Conservation (phyloP, 2,797 vertebrate species). For the Sebastes oblongus region DNA sequence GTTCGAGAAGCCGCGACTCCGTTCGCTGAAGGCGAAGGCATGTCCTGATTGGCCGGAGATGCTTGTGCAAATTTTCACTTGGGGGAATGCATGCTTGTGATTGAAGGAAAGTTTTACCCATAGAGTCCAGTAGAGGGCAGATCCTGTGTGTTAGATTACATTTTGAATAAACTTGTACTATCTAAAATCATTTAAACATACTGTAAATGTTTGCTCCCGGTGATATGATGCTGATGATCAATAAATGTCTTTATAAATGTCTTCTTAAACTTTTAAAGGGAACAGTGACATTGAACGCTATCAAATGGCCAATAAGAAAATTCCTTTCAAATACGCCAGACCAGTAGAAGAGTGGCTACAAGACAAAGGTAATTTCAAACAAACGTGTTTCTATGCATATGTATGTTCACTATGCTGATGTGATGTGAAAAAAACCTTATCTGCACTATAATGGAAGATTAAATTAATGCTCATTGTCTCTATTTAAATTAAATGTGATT, state of each 20-base stretch:
- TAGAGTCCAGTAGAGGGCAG: not conserved
- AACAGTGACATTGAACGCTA: constrained; percentile 98
- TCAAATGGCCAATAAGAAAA: constrained; percentile 99
- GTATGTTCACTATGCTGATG: constrained; percentile 1
- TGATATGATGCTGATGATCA: constrained; percentile 71
- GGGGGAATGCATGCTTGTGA: not conserved
- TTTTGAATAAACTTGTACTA: not conserved
- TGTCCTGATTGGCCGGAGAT: not conserved
- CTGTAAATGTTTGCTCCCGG: constrained; percentile 42
- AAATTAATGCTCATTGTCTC: not conserved
- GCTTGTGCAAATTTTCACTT: not conserved
- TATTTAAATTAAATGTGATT: not conserved
- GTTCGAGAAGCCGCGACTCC: too few species aligned
- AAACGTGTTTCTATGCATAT: constrained; percentile 51
- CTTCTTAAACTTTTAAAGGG: constrained; percentile 97
- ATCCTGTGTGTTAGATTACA: not conserved
- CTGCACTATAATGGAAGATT: not conserved
- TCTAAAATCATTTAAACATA: constrained; percentile 53
- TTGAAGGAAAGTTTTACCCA: not conserved
- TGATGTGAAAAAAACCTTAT: not conserved
- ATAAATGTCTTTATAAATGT: constrained; percentile 95
- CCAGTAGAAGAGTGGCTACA: constrained; percentile 98
- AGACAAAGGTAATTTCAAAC: constrained; percentile 96
- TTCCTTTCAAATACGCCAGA: constrained; percentile 98
- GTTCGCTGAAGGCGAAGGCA: not conserved